Conservation (phyloP, 1,140 invertebrate species). For the Heliconius melpomene region DNA sequence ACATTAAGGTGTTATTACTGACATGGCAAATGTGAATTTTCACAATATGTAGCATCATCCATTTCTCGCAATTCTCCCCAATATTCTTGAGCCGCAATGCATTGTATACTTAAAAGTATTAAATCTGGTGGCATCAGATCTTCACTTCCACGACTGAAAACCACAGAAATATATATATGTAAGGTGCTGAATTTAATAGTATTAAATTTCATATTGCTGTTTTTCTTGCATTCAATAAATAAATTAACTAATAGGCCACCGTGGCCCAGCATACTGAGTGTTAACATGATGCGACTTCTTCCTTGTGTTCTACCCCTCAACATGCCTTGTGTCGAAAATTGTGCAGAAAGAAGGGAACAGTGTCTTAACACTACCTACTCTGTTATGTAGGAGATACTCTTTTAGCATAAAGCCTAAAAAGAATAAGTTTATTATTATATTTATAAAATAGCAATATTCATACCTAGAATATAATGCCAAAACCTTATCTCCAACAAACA, state of each 20-base stretch:
- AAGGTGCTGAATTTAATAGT: background rate
- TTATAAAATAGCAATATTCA: background rate
- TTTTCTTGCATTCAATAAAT: background rate
- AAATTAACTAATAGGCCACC: too few species aligned
- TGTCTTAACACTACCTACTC: background rate
- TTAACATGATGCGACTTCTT: too few species aligned
- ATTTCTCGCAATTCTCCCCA: slow-evolving; percentile 53
- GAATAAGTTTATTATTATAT: too few species aligned
- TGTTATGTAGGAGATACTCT: too few species aligned
- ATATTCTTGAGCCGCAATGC: slow-evolving; percentile 70
- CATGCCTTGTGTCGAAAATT: background rate
- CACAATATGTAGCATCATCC: slow-evolving; percentile 27
- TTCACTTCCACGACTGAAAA: slow-evolving; percentile 65
- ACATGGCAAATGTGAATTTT: slow-evolving; percentile 61
- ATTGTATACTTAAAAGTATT: slow-evolving; percentile 70
- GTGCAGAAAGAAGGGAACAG: background rate
- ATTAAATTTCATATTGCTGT: background rate
- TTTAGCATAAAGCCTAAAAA: too few species aligned
- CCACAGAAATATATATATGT: background rate
- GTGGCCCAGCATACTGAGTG: too few species aligned
- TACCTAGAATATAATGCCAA: slow-evolving; percentile 73
- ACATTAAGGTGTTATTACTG: slow-evolving; percentile 43
- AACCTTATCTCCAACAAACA: slow-evolving; percentile 73
- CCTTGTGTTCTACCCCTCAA: background rate
- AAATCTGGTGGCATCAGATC: slow-evolving; percentile 68